Base-by-base conservation (phyloP, 2,113 vertebrate species). In the Girardinichthys multiradiatus region DNA sequence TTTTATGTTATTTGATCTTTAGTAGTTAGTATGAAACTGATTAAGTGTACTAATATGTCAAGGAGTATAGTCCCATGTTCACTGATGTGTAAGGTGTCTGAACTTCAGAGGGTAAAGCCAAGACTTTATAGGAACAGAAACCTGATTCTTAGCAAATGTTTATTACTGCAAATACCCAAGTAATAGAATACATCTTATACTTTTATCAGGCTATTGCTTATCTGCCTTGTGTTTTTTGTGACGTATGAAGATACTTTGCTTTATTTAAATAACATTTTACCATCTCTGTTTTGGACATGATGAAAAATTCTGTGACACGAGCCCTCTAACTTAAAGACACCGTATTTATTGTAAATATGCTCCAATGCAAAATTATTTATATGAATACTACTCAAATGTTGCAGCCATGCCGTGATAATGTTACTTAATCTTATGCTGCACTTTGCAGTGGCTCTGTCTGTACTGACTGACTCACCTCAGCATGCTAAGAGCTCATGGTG, bases 1-100 rank as follows among this genome's bases (percentile, higher is more conserved):
- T 45, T 68, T 66, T 35, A 72, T 14, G 57, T 57, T 13, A 51
- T 65, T 59, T 42, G 31, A 45, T 31, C 39, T 35, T n/a, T 27
- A 61, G 5, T 19, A 73, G 54, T 21, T 35, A n/a, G 33, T 42
- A 4, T 33, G 11, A 54, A 7, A 59, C 19, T 42, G 24, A 71
- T 4, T 10, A 60, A 21, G 28, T 21, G 67, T 71, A 24, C 57
- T 70, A 19, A 35, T 12, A 29, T 13, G 13, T 39, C 24, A 5
- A 33, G 31, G 14, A 45, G 4, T 33, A 42, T 39, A 24, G 31
- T 28, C 42, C 60, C 21, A 27, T 67, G 19, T 59, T 66, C 14
- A 59, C 21, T 66, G 21, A 57, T 42, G 13, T 42, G 35, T 17
- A n/a, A 26, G 33, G 33, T 39, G 26, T 51, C 60, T 72, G 21